These are phyloP conservation scores for Pelobates fuscus DNA, from an alignment of 2,113 vertebrate species.

Conservation along the genomic window DNA sequence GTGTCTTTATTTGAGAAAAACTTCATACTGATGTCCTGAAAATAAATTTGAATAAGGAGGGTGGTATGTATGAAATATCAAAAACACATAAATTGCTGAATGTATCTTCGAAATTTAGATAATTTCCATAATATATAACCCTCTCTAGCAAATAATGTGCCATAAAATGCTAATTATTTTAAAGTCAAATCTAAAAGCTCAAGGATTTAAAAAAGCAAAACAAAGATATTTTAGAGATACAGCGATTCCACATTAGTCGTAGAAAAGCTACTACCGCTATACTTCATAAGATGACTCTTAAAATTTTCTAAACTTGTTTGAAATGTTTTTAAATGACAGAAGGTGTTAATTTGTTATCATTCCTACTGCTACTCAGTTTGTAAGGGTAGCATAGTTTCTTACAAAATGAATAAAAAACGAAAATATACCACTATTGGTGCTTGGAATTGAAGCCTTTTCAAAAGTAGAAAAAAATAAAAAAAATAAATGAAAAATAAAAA, in stretches of 20 bases:
- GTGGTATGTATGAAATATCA: conserved; percentile 21
- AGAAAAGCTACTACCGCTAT: neutral
- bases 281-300: neutral
- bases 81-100: conserved; percentile 20
- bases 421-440: conserved; percentile 55
- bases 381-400: neutral
- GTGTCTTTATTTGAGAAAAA: conserved; percentile 3
- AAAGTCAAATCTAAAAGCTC: neutral
- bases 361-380: neutral
- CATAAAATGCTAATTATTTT: neutral
- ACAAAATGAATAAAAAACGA: neutral
- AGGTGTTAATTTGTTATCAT: neutral
- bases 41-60: conserved; percentile 19
- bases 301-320: neutral
- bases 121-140: conserved; percentile 10
- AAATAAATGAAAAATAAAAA: no score
- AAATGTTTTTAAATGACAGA: neutral
- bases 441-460: conserved; percentile 61
- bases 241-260: neutral
- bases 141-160: neutral
- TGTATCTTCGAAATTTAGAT: conserved; percentile 19
- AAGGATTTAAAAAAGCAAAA: neutral
- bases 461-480: conserved; percentile 4
- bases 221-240: neutral
- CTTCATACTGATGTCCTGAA: conserved; percentile 2